phyloP scores from a whole-genome alignment of 2,888 invertebrate species.

The Oegoconia quadripuncta region DNA sequence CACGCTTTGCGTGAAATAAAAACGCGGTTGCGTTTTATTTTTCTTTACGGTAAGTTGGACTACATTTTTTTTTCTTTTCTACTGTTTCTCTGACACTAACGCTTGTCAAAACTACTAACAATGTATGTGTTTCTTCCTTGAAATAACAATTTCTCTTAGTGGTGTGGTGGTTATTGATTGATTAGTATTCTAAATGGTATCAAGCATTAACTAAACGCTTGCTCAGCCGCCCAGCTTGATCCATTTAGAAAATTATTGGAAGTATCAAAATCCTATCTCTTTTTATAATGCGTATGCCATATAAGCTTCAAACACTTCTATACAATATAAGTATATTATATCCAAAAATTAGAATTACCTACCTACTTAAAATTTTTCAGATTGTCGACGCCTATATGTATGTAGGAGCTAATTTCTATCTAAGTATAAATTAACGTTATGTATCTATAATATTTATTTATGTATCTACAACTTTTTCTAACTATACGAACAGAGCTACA shows the following conservation, averaged over 20 bases:
- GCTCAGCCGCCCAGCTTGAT: constrained; percentile 30
- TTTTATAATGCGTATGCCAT: constrained; percentile 53
- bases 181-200: constrained; percentile 35
- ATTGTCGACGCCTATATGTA: constrained; percentile 19
- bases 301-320: constrained; percentile 20
- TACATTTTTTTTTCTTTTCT: constrained; percentile 36
- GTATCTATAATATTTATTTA: constrained; percentile 4
- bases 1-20: constrained; percentile 25
- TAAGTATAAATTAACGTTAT: constrained; percentile 6
- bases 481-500: constrained; percentile 68
- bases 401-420: constrained; percentile 4
- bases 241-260: constrained; percentile 30
- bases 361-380: constrained; percentile 14
- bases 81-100: constrained; percentile 45
- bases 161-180: constrained; percentile 70
- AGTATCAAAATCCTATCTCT: constrained; percentile 69
- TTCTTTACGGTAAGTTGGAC: constrained; percentile 54
- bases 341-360: constrained; percentile 9
- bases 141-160: constrained; percentile 44
- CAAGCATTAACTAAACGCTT: constrained; percentile 29
- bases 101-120: constrained; percentile 58
- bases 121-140: constrained; percentile 25
- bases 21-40: constrained; percentile 25
- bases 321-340: constrained; percentile 20
- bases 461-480: constrained; percentile 26